Evolutionary conservation across 2,113 vertebrate genomes (phyloP), one percentile per base, ranked within the genome.

Genomic region (Myrmophylax atrothorax): DNA sequence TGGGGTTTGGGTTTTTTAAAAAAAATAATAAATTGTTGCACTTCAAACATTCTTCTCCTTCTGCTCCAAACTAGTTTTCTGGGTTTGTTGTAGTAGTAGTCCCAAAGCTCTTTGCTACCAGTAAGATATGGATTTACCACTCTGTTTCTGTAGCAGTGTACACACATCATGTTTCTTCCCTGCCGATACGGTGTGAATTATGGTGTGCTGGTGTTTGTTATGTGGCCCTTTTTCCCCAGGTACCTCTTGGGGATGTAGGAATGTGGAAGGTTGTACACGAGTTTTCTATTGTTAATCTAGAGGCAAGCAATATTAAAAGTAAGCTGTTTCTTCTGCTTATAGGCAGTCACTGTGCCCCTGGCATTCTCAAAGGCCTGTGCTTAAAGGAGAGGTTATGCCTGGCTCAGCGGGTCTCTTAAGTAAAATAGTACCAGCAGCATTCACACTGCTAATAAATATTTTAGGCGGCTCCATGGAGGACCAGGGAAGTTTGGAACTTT

Each of bases 171-270:
- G 8, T 10, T 31, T 4, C 68, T 46, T 76, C 42, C 50, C 19
- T 91, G 46, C 52, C 47, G 64, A 19, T 2, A 0, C 13, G 18
- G 31, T 40, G 37, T 1, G 6, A 59, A 11, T 15, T 64, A 26
- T 0, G 1, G 20, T 0, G 0, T 42, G 20, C 35, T 64, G 25
- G 4, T 1, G 63, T 78, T 66, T 82, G 29, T 38, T 79, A 47
- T 0, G 0, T 18, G 12, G 17, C 66, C 18, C 28, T 28, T 67
- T 62, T 38, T 24, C 46, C 50, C 50, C 13, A 7, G 25, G 12
- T 13, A n/a, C 22, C 9, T 78, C 18, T 33, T n/a, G 42, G 17
- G 22, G 28, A 40, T 53, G 26, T 47, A 31, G 49, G 37, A 58
- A 62, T 8, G 12, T 33, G 26, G 37, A 56, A 35, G 26, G 29